Percentiles rank a stretch among this genome's conserved stretches.
Conservation (phyloP, 2,888 invertebrate species). For the Thysanoteuthis rhombus region DNA sequence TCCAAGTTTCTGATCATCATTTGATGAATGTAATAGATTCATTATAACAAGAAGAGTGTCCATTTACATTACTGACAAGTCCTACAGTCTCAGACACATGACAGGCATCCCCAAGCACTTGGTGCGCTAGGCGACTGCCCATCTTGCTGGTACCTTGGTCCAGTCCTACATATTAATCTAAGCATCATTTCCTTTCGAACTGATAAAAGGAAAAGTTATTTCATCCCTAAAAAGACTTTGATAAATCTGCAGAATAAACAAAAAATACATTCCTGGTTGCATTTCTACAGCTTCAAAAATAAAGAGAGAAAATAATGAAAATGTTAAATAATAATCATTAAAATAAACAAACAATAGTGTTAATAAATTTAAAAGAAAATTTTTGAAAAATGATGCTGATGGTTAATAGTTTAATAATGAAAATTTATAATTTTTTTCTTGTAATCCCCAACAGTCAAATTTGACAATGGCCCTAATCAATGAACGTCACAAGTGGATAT, state of each 20-base stretch:
- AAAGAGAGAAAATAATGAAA: background rate
- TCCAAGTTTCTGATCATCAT: too few relatives aligned
- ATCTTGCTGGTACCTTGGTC: too few relatives aligned
- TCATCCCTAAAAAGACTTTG: background rate
- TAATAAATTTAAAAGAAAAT: too few relatives aligned
- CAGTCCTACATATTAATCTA: too few relatives aligned
- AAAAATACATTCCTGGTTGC: background rate
- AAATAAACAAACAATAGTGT: background rate
- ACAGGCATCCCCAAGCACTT: too few relatives aligned
- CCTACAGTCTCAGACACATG: too few relatives aligned
- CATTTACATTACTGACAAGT: too few relatives aligned
- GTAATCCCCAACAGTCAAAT: background rate
- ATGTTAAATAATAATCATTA: background rate
- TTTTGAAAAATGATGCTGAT: background rate
- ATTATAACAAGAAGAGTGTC: too few relatives aligned
- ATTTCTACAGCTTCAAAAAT: background rate
- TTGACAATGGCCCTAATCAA: slow-evolving; percentile 12
- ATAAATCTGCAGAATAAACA: background rate
- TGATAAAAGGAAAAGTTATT: background rate
- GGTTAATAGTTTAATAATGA: background rate
- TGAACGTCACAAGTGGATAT: background rate
- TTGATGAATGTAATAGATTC: too few relatives aligned
- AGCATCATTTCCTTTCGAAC: background rate
- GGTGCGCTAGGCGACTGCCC: too few relatives aligned
- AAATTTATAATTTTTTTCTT: background rate